Evolutionary conservation across 2,888 invertebrate species (phyloP).

Genomic region (Gasteruption jaculator): DNA sequence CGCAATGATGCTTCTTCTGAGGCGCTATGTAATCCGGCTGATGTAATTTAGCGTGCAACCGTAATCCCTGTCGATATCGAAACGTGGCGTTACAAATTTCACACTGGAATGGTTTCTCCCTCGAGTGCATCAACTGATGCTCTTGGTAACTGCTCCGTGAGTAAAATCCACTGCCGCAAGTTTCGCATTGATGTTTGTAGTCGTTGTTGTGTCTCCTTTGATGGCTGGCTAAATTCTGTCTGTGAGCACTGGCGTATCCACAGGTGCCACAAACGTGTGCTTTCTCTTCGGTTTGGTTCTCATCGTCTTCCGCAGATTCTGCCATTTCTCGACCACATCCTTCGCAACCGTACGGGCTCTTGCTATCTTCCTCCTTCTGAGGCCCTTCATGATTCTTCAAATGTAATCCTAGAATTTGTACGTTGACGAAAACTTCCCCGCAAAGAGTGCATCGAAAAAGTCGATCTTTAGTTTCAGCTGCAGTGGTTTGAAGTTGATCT

Average conservation of each 20-base stretch:
- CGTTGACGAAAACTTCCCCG: conserved; percentile 34
- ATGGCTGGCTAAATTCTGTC: conserved; percentile 37
- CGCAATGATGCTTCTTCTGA: conserved; percentile 48
- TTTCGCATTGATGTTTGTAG: conserved; percentile 46
- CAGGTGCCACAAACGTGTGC: conserved; percentile 38
- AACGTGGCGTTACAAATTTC: conserved; percentile 47
- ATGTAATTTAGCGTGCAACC: conserved; percentile 46
- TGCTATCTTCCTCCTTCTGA: neutral
- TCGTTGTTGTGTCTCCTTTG: conserved; percentile 40
- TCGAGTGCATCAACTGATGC: conserved; percentile 38
- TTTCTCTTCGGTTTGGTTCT: conserved; percentile 30
- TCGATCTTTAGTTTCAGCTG: conserved; percentile 24
- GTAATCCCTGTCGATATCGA: conserved; percentile 45
- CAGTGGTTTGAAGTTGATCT: conserved; percentile 23
- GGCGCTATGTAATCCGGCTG: conserved; percentile 49
- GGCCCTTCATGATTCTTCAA: conserved; percentile 29
- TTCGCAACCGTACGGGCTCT: too few species aligned
- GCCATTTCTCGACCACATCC: too few species aligned
- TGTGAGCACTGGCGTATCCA: conserved; percentile 37
- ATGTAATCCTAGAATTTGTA: conserved; percentile 26
- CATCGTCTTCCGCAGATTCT: conserved; percentile 20
- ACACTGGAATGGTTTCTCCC: conserved; percentile 46
- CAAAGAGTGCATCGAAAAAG: conserved; percentile 37
- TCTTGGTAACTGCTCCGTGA: conserved; percentile 39
- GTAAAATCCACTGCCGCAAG: conserved; percentile 42